A percentile compares a stretch with the other conserved stretches of the same genome.
These are phyloP conservation scores for Nebria salina DNA, from an alignment of 2,888 invertebrate species.

Conservation along the genomic window DNA sequence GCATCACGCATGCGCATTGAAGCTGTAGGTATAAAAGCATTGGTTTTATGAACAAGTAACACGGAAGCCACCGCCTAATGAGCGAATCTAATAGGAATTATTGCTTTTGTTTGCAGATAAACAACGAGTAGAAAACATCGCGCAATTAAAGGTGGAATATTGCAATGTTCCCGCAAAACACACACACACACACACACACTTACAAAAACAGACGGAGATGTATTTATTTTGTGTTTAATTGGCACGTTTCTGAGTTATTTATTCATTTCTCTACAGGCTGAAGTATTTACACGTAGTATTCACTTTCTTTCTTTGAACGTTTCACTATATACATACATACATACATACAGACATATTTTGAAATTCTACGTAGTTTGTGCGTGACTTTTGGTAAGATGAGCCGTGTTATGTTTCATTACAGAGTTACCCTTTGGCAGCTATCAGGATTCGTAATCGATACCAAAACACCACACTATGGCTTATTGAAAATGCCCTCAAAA, in stretches of 20 bases:
- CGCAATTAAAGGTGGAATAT: not conserved
- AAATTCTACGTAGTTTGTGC: not conserved
- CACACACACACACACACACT: not conserved
- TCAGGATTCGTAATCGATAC: conserved; percentile 46
- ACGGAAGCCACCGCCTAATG: not conserved
- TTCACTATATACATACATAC: not conserved
- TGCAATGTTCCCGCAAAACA: not conserved
- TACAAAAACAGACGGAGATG: not conserved
- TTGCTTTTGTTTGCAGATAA: conserved; percentile 12
- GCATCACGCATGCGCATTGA: not conserved
- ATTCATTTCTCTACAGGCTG: no score
- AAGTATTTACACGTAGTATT: not conserved
- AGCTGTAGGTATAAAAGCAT: not conserved
- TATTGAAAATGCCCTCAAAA: conserved; percentile 45
- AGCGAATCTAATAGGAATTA: conserved; percentile 21
- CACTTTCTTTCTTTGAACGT: not conserved
- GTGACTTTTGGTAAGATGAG: conserved; percentile 34
- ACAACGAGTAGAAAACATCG: not conserved
- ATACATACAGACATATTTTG: not conserved
- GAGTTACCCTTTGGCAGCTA: conserved; percentile 45
- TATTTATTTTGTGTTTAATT: conserved; percentile 15
- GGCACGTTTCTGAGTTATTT: not conserved
- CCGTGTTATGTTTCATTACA: conserved; percentile 34
- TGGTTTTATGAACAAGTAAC: not conserved
- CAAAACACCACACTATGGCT: conserved; percentile 10